Evolutionary conservation across 2,888 invertebrate genomes (phyloP), one percentile per base, ranked within the genome.

Genomic region (Copidosoma aretas): DNA sequence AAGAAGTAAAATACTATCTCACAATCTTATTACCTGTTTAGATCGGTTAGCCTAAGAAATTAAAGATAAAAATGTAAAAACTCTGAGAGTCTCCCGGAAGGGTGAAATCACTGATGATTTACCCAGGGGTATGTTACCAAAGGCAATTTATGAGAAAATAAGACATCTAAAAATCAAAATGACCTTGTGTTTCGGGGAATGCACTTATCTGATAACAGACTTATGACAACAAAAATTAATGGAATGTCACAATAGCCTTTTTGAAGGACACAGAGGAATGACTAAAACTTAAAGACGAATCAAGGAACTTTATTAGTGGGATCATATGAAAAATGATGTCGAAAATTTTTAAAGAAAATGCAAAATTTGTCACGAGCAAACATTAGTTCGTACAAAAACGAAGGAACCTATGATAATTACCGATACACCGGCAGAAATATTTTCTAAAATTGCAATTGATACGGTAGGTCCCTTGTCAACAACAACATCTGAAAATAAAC

Each of bases 261-360:
- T 71, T 12, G 71, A 71, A 8, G 74, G 75, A 1, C 77, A 78
- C 51, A 73, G 70, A 51, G 76, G 77, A 1, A 61, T 73, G 0
- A 65, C 68, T 10, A 73, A 73, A 43, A 64, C n/a, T 17, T 46
- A 64, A 8, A 49, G 71, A 32, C 68, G 75, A 19, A 24, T n/a
- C n/a, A n/a, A 69, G 0, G 57, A 71, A 53, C 21, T 52, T 1
- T 74, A 68, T 32, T 69, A 67, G 22, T 75, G 76, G 75, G 70
- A 67, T 1, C 64, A 61, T 1, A 68, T 77, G 60, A 65, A 51
- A 3, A 49, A 49, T 5, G 10, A 49, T 19, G 10, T 49, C 4
- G 19, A 4, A 73, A 12, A 54, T 24, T 1, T 75, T 74, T 22
- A 66, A 73, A 56, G 57, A 68, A 15, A 32, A 32, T 32, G 52